Conservation (phyloP, 2,888 invertebrate genomes). For the Ophion ellenae region DNA sequence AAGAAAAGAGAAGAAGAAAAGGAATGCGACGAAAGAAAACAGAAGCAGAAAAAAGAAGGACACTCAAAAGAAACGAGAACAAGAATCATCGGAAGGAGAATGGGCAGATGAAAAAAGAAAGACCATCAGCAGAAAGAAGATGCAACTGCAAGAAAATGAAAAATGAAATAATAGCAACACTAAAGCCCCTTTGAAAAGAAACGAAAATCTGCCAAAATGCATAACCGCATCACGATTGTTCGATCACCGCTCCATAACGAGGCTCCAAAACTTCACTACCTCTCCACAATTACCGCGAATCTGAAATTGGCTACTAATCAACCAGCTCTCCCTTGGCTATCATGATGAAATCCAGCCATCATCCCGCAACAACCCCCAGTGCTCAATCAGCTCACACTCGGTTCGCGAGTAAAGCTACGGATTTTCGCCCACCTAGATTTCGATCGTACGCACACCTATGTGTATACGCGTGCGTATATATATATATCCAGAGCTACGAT, state of each 20-base stretch:
- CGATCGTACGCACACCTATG: neutral
- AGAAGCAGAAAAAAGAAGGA: neutral
- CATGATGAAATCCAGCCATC: neutral
- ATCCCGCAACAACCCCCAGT: neutral
- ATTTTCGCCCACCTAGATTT: neutral
- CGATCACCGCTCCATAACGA: neutral
- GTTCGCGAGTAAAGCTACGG: neutral
- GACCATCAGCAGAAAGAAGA: neutral
- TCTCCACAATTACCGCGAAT: neutral
- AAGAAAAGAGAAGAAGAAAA: neutral
- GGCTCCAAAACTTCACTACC: neutral
- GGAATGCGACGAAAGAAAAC: neutral
- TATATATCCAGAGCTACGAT: neutral
- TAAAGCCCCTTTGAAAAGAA: neutral
- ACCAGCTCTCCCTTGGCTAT: neutral
- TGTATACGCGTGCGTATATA: neutral
- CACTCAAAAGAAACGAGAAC: neutral
- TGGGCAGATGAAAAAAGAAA: neutral
- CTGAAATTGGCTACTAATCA: conserved; percentile 1
- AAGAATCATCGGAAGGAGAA: neutral
- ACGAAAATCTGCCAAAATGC: neutral
- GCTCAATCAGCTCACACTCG: neutral
- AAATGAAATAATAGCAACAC: neutral
- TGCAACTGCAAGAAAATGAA: neutral
- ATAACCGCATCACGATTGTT: neutral